Conservation (phyloP, 1,140 invertebrate genomes). For the Copidosoma floridanum region DNA sequence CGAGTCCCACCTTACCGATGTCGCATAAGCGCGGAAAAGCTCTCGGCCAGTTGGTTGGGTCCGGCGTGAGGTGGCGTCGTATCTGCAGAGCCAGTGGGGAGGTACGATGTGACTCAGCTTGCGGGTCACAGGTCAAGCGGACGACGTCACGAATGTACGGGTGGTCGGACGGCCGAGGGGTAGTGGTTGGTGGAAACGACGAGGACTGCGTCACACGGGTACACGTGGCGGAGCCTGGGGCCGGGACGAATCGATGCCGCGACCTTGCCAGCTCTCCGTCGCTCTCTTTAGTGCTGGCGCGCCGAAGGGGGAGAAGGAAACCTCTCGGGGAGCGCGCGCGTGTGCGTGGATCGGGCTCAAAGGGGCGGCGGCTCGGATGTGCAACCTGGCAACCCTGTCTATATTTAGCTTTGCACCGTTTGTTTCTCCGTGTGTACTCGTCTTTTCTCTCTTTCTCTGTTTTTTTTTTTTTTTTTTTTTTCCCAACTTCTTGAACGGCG, state of each 20-base stretch:
- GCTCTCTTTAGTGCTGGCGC: no score
- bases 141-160: slow-evolving; percentile 54
- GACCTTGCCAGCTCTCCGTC: slow-evolving; percentile 8
- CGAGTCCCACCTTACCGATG: no score
- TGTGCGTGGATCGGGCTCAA: slow-evolving; percentile 47
- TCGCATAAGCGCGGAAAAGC: no score
- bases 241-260: slow-evolving; percentile 52
- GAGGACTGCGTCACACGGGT: slow-evolving; percentile 49
- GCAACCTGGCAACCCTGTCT: slow-evolving; percentile 57
- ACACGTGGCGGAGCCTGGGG: slow-evolving; percentile 16
- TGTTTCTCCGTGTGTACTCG: not conserved
- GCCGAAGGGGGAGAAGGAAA: no score
- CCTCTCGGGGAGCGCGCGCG: no score
- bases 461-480: not conserved
- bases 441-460: not conserved
- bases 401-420: slow-evolving; percentile 53
- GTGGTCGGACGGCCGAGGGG: no score
- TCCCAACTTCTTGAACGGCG: no score
- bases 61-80: slow-evolving; percentile 25
- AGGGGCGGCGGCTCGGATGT: slow-evolving; percentile 57
- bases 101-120: no score
- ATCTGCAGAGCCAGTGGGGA: slow-evolving; percentile 35
- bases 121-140: slow-evolving; percentile 41
- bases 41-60: slow-evolving; percentile 5
- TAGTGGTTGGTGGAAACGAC: no score